Base-by-base conservation (phyloP, 1,140 invertebrate genomes). In the Drosophila lini region DNA sequence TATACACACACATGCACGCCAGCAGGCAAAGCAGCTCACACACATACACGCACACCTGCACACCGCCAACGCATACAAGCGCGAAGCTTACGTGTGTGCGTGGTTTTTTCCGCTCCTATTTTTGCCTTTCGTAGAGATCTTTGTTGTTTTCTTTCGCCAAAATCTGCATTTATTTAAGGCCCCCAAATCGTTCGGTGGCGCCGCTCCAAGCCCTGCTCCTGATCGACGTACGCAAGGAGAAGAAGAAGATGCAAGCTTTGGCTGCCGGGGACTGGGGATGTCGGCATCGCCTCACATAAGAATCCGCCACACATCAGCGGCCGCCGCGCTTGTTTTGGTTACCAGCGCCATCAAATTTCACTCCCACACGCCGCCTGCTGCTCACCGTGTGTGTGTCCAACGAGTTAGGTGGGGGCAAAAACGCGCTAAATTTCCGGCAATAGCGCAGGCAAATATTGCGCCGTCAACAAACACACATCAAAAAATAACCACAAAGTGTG, bases 21-120 rank as follows among this genome's bases (percentile, higher is more conserved):
- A 70, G 25, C 47, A 60, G 41, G 42, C 60, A 32, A 34, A 25
- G 28, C 40, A 60, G 57, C 62, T 36, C 41, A 31, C 48, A 68
- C 61, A 36, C 16, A 25, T 32, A 45, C 62, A 67, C 65, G 16
- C 48, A 40, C 50, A 57, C 50, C 28, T 34, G 45, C 64, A 69
- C 63, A 22, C 52, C 50, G 19, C 52, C 10, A 25, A 67, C 42
- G 36, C 25, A 45, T 34, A 36, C 22, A 36, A 42, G 16, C 41
- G 44, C 34, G 19, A 38, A 38, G 52, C 34, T 38, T 62, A 36
- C 32, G 41, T 62, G 62, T 65, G 41, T 65, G 65, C 38, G 28
- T 58, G 36, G 57, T 71, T 71, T 71, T 71, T 71, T 71, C 65
- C 67, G 68, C 65, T 68, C 65, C 68, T 70, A 58, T 67, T 68